phyloP scores from a whole-genome alignment of 2,113 vertebrate genomes.

The Trichechus manatus region DNA sequence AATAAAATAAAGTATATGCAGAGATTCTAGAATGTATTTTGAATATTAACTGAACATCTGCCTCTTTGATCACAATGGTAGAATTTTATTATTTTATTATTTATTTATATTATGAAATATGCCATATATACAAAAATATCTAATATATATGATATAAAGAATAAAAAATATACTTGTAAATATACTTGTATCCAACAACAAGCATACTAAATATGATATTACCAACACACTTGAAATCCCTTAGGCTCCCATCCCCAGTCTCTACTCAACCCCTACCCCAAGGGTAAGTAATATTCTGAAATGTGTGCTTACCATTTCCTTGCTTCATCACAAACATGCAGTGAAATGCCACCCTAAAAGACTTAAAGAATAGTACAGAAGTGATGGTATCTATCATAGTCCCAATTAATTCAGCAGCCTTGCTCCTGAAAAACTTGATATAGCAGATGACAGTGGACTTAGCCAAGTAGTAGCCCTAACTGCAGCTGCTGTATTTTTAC shows the following conservation, averaged over 20 bases:
- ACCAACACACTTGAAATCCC: background rate
- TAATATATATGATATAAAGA: background rate
- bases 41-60: background rate
- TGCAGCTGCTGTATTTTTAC: too few relatives aligned
- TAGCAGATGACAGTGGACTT: too few relatives aligned
- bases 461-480: too few relatives aligned
- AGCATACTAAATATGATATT: background rate
- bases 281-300: background rate
- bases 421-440: too few relatives aligned
- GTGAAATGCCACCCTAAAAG: background rate
- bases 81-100: background rate
- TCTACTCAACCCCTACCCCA: background rate
- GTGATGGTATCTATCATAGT: background rate
- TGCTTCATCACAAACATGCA: background rate
- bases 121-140: background rate
- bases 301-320: background rate
- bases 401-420: too few relatives aligned
- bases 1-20: slow-evolving; percentile 76
- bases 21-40: slow-evolving; percentile 15
- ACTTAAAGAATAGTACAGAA: background rate
- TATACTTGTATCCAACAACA: background rate
- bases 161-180: background rate
- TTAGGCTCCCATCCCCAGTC: background rate
- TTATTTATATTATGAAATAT: background rate
- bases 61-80: background rate